Conservation (phyloP, 53 echinoderm and acorn worm species). For the Paelopatides confundens region DNA sequence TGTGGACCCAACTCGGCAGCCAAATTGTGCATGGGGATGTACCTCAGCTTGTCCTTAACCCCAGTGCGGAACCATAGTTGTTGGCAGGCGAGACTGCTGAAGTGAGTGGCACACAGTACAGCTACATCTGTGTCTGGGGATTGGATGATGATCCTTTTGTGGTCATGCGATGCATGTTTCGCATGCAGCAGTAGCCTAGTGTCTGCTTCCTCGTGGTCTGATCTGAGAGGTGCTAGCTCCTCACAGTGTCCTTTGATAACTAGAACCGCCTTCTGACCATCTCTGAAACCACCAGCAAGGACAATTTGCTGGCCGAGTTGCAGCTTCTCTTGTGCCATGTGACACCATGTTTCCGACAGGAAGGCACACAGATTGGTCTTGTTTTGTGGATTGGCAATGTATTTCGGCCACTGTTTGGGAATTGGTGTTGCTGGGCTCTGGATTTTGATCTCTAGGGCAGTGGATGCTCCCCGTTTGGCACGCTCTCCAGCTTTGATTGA, state of each 20-base stretch:
- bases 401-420: slow-evolving; percentile 7
- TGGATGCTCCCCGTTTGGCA: neutral
- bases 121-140: slow-evolving; percentile 14
- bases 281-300: neutral
- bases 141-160: neutral
- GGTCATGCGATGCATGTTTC: too few species aligned
- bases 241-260: neutral
- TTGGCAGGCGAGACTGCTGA: neutral
- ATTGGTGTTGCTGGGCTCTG: neutral
- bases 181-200: neutral
- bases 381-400: too few species aligned
- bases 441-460: neutral
- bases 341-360: neutral
- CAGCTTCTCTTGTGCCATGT: neutral
- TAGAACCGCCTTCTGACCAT: neutral
- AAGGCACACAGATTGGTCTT: too few species aligned
- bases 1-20: too few species aligned
- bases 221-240: neutral
- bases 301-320: neutral
- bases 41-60: slow-evolving; percentile 1
- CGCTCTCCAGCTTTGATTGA: neutral
- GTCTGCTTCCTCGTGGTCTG: slow-evolving; percentile 17
- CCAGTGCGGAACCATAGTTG: slow-evolving; percentile 13
- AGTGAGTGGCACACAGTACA: neutral
- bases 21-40: neutral